phyloP scores from a whole-genome alignment of 2,797 vertebrate species.

The Mus caroli region DNA sequence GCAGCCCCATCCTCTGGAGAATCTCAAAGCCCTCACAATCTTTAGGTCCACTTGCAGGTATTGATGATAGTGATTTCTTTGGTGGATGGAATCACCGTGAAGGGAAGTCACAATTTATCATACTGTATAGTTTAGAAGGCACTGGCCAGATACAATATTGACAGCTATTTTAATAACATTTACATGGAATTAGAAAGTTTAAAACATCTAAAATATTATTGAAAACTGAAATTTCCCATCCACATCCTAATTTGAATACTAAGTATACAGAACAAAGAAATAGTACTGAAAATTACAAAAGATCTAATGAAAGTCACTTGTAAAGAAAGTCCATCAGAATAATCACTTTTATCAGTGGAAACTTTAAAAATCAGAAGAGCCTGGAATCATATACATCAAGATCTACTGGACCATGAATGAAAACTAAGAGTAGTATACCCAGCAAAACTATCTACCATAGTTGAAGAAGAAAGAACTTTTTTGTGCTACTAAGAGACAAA shows the following conservation, averaged over 20 bases:
- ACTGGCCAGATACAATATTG: background rate
- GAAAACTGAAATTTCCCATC: background rate
- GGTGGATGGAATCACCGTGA: background rate
- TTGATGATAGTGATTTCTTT: background rate
- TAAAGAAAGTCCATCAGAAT: background rate
- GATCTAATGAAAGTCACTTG: background rate
- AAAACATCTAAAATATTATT: no score
- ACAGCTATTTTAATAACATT: background rate
- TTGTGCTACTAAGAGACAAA: background rate
- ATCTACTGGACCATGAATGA: background rate
- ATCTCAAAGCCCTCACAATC: background rate
- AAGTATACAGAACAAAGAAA: background rate
- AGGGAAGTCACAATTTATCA: background rate
- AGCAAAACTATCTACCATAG: background rate
- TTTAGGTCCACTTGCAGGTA: background rate
- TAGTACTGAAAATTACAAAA: no score
- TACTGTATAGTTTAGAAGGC: no score
- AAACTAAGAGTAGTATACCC: background rate
- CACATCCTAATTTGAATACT: background rate
- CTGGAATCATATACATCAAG: no score
- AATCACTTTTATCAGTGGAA: background rate
- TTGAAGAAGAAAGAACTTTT: background rate
- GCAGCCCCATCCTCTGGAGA: background rate
- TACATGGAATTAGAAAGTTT: background rate
- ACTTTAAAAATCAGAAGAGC: background rate